Conservation (phyloP, 2,113 vertebrate species). For the Sinocyclocheilus maitianheensis region DNA sequence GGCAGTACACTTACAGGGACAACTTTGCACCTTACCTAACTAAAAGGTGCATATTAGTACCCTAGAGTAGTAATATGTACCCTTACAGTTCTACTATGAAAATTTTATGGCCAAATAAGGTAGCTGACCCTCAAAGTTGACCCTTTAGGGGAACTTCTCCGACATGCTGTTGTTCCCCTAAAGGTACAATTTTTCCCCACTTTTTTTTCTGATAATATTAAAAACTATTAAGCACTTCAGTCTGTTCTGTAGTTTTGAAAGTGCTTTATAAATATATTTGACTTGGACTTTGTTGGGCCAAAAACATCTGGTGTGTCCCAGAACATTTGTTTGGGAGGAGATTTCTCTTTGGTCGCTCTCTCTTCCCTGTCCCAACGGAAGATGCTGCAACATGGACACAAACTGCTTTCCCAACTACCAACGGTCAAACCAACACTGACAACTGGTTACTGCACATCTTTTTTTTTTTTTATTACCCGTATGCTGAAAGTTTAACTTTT, state of each 20-base stretch:
- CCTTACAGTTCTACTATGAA: background rate
- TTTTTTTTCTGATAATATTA: background rate
- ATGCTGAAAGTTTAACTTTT: background rate
- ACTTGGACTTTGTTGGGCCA: background rate
- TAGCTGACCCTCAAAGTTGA: background rate
- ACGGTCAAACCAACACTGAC: conserved; percentile 40
- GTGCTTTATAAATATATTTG: background rate
- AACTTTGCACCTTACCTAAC: background rate
- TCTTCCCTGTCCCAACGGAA: conserved; percentile 51
- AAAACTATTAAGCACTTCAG: background rate
- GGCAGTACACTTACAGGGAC: background rate
- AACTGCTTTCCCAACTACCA: conserved; percentile 56
- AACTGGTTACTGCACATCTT: background rate
- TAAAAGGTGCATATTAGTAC: background rate
- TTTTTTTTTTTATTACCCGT: background rate
- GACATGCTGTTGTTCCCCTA: background rate
- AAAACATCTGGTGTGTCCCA: background rate
- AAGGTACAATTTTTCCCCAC: background rate
- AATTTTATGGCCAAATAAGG: background rate
- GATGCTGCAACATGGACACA: conserved; percentile 54
- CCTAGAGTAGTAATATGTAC: background rate
- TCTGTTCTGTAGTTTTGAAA: background rate
- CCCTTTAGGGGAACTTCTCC: background rate
- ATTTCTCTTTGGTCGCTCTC: conserved; percentile 3
- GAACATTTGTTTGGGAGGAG: background rate